phyloP scores from a whole-genome alignment of 2,113 vertebrate species.

The Loxodonta africana region DNA sequence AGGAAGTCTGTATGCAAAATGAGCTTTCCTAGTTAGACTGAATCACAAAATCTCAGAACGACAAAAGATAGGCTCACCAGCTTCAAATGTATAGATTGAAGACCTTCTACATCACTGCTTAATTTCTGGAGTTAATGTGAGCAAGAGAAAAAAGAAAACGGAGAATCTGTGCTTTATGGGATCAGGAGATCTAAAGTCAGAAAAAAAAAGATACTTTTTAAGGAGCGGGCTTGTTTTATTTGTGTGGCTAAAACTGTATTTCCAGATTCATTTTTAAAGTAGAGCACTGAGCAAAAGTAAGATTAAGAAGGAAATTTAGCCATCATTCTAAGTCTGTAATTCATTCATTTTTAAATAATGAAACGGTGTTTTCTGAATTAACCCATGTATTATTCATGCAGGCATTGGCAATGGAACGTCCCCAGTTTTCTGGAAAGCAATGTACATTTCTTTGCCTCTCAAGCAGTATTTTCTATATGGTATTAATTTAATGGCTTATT shows the following conservation, averaged over 20 bases:
- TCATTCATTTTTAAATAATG: constrained; percentile 87
- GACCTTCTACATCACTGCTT: constrained; percentile 79
- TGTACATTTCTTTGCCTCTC: constrained; percentile 80
- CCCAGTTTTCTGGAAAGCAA: constrained; percentile 79
- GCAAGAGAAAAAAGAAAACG: constrained; percentile 46
- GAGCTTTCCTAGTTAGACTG: constrained; percentile 77
- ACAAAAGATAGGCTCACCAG: constrained; percentile 78
- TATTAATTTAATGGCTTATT: constrained; percentile 83
- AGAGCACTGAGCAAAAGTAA: constrained; percentile 70
- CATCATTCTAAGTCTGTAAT: constrained; percentile 82
- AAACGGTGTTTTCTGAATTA: constrained; percentile 84
- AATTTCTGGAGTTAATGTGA: constrained; percentile 79
- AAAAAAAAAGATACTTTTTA: constrained; percentile 31
- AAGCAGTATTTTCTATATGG: constrained; percentile 84
- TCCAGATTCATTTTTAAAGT: constrained; percentile 78
- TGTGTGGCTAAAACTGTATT: constrained; percentile 18
- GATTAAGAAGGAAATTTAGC: constrained; percentile 80
- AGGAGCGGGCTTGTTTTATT: constrained; percentile 66
- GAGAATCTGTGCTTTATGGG: constrained; percentile 68
- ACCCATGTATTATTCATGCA: constrained; percentile 84
- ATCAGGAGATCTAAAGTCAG: constrained; percentile 63
- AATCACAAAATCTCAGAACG: constrained; percentile 72
- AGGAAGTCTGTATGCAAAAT: constrained; percentile 81
- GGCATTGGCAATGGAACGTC: constrained; percentile 77
- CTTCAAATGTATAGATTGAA: constrained; percentile 78